These are phyloP conservation scores for Cheilinus undulatus DNA, from an alignment of 2,113 vertebrate species.

Conservation along the genomic window DNA sequence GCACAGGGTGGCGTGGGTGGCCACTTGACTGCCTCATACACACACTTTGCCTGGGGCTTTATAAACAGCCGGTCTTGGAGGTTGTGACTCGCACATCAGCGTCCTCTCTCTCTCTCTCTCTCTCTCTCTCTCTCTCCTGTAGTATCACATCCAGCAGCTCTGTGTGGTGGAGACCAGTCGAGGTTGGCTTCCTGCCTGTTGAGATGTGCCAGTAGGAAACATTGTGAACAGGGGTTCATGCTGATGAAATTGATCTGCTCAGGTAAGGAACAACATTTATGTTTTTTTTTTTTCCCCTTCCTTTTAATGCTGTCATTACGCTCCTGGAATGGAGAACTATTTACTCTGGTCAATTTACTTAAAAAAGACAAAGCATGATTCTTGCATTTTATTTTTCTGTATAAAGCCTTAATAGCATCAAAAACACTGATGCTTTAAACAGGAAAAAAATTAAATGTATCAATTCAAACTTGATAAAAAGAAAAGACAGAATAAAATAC, in stretches of 20 bases:
- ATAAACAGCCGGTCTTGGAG: slow-evolving; percentile 66
- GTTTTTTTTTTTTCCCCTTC: background rate
- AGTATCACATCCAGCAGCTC: slow-evolving; percentile 69
- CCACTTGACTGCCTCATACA: slow-evolving; percentile 42
- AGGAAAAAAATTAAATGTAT: too few species aligned
- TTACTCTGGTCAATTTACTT: too few species aligned
- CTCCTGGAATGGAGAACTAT: too few species aligned
- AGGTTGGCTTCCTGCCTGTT: slow-evolving; percentile 84
- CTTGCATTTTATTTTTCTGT: too few species aligned
- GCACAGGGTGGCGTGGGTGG: slow-evolving; percentile 49
- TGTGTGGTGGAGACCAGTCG: slow-evolving; percentile 76
- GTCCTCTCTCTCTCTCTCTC: slow-evolving; percentile 15
- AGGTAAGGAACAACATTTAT: slow-evolving; percentile 82
- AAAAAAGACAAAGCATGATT: too few species aligned
- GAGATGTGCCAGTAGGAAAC: slow-evolving; percentile 85
- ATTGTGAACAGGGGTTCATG: slow-evolving; percentile 86
- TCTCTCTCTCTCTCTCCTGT: slow-evolving; percentile 15
- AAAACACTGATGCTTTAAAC: too few species aligned
- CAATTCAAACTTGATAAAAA: too few species aligned
- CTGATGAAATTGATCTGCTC: slow-evolving; percentile 92
- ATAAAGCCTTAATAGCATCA: too few species aligned
- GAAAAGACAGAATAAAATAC: too few species aligned
- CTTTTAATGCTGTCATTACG: background rate
- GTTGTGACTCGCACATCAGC: slow-evolving; percentile 67
- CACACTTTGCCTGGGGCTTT: slow-evolving; percentile 55